Evolutionary conservation across 2,797 vertebrate species (phyloP), one percentile per base, ranked within the genome.

Genomic region (Chrosomus eos): DNA sequence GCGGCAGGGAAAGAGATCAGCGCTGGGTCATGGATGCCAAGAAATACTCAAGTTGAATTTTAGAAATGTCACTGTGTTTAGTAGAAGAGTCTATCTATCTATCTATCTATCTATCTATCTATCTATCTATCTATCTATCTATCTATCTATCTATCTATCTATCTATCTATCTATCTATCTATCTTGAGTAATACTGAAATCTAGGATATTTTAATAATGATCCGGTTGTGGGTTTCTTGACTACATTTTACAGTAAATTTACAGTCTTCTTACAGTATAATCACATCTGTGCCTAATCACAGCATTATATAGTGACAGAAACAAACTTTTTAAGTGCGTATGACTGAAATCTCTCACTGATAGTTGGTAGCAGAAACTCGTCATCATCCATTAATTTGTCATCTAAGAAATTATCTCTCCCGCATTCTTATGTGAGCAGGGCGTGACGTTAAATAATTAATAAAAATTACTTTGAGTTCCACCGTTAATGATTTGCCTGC

Each of bases 401-500:
- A 88, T 89, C 85, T 88, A 84, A 72, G 77, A 85, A 83, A 31
- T 40, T 3, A 9, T 36, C 53, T 79, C 23, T 45, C 58, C n/a
- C 11, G 6, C 66, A 62, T 86, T 84, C 83, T 81, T 87, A 31
- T 18, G 87, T 67, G 64, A 84, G 33, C 85, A 87, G 75, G 79
- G 72, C 88, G 80, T 90, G 89, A 90, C 86, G 86, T 81, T 45
- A 40, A 78, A 88, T 93, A 92, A 93, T 92, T 91, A 91, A 90
- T 88, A 88, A 85, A 85, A 87, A 92, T 89, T 86, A 82, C 86
- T 23, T 4, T 85, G 88, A 89, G 90, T 90, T 90, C 89, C 84
- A 89, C 83, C 91, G 92, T 92, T 90, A 92, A 93, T 93, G 91
- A 92, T 89, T 89, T 88, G 73, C 58, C 18, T 83, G 66, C 77